Evolutionary conservation across 2,113 vertebrate species (phyloP), one percentile per base, ranked within the genome.

Genomic region (Pollachius pollachius): DNA sequence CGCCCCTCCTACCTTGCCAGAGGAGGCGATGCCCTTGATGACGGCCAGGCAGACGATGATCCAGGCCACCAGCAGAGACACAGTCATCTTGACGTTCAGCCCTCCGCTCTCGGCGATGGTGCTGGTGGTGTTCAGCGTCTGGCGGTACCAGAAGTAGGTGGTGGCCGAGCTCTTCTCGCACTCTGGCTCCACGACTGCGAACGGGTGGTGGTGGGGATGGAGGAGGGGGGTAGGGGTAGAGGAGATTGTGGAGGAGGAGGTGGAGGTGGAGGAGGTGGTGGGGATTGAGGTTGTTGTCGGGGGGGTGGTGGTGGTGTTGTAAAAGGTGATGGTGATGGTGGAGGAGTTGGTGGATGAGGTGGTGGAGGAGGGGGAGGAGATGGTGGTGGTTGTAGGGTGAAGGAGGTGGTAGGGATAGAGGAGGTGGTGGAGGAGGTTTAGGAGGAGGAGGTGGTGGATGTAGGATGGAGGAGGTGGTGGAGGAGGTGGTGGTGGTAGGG

Each of bases 141-240:
- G 94, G 5, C 97, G 92, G 87, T 99, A 99, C 97, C 97, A 99
- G 94, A 98, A 99, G 81, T 96, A 99, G 15, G 97, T 99, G 1
- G 97, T 99, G 25, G 97, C 97, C 0, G 97, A 99, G 89, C 97
- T 99, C 90, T 94, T 98, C 5, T 98, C 95, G 0, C 97, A 99
- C 85, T 99, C 97, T 0, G 95, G 82, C 86, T 97, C 97, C 84
- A 98, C 93, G 81, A 95, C 97, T 99, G 87, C 5, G 64, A 60
- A 56, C 17, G 54, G 6, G 73, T 1, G 60, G 66, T 12, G 21
- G 63, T 15, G n/a, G 17, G 25, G 37, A 56, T 60, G 27, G 64
- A 63, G 70, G 48, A 65, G 19, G 25, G 25, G 63, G 59, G 7
- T 37, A 13, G 18, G 74, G 41, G 59, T 60, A 23, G 64, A 65